Evolutionary conservation across 2,113 vertebrate genomes (phyloP).

Genomic region (Silurus asotus): DNA sequence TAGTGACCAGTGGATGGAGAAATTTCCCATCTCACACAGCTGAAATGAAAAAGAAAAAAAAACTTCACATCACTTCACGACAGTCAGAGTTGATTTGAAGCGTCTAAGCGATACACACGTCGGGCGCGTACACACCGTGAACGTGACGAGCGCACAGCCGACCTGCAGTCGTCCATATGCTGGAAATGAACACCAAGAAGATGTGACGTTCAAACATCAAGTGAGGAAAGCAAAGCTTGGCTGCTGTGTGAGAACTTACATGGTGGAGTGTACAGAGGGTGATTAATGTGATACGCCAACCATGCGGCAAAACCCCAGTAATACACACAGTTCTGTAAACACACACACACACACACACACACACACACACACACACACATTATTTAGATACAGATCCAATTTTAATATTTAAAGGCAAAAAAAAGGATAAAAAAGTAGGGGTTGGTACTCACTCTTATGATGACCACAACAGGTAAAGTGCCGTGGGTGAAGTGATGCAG

Average conservation of each 20-base stretch:
- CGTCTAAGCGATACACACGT: too few species aligned
- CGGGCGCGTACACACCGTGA: slow-evolving; percentile 75
- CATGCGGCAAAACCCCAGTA: slow-evolving; percentile 90
- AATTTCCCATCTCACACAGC: slow-evolving; percentile 86
- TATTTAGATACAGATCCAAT: neutral
- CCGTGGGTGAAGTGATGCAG: slow-evolving; percentile 81
- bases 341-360: neutral
- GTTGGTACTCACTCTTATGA: slow-evolving; percentile 71
- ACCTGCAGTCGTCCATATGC: slow-evolving; percentile 83
- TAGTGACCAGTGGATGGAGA: slow-evolving; percentile 83
- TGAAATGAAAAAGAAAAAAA: slow-evolving; percentile 56
- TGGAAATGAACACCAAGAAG: slow-evolving; percentile 58
- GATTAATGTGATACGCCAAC: slow-evolving; percentile 89
- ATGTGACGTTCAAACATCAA: slow-evolving; percentile 22
- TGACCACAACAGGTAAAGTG: slow-evolving; percentile 79
- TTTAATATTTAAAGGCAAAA: neutral
- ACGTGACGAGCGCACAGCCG: slow-evolving; percentile 76
- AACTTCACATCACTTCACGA: neutral
- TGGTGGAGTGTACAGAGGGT: slow-evolving; percentile 88
- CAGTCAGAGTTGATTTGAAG: neutral
- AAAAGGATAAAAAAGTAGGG: neutral
- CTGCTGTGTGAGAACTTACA: slow-evolving; percentile 71
- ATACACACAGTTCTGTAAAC: slow-evolving; percentile 82
- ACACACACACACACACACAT: neutral
- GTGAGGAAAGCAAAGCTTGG: neutral